Conservation (phyloP, 2,888 invertebrate genomes). For the Trypoxylon attenuatum region DNA sequence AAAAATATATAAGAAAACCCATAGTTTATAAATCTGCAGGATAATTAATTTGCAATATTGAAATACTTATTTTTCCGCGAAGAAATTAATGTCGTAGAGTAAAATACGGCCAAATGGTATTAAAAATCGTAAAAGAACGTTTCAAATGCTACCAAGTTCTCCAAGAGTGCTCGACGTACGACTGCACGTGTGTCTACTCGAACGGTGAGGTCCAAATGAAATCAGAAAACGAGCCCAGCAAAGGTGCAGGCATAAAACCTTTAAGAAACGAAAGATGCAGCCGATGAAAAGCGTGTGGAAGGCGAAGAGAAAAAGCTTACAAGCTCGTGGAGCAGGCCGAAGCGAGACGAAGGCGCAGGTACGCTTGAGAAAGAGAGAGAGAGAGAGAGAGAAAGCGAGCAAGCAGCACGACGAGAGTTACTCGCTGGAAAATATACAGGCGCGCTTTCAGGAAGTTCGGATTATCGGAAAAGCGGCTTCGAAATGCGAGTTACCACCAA, state of each 20-base stretch:
- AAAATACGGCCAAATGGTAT: no score
- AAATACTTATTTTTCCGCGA: no score
- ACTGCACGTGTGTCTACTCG: no score
- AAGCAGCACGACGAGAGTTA: slow-evolving; percentile 37
- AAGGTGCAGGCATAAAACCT: not conserved
- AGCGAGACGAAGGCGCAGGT: not conserved
- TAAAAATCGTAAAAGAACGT: no score
- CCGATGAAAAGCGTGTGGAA: slow-evolving; percentile 20
- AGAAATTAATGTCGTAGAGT: no score
- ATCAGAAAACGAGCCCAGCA: not conserved
- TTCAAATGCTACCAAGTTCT: no score
- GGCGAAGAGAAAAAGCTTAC: not conserved
- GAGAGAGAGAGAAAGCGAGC: not conserved
- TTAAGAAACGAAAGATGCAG: no score
- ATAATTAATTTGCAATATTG: no score
- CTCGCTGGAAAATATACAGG: slow-evolving; percentile 56
- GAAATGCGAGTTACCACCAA: slow-evolving; percentile 49
- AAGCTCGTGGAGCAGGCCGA: no score
- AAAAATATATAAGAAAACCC: no score
- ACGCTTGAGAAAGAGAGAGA: not conserved
- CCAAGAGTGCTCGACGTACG: not conserved
- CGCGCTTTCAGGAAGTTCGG: slow-evolving; percentile 55
- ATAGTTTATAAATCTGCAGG: no score
- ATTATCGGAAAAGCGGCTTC: slow-evolving; percentile 57
- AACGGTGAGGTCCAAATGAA: not conserved